phyloP scores from a whole-genome alignment of 2,888 invertebrate species.

The Pteria penguin region DNA sequence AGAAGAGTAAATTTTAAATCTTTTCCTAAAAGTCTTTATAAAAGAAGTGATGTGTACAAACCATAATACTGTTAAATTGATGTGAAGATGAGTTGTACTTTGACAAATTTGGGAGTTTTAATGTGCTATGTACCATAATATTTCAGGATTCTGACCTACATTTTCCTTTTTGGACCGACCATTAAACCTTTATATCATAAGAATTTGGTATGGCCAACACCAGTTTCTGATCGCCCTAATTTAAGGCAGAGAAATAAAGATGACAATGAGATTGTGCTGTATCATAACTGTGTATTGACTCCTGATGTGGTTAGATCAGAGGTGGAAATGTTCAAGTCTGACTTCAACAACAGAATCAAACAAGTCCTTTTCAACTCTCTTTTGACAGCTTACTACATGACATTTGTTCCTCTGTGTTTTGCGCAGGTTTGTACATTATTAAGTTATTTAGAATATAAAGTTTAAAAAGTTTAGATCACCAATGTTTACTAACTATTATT shows the following conservation, averaged over 20 bases:
- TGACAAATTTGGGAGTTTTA: no score
- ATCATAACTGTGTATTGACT: conserved; percentile 79
- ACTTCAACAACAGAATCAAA: conserved; percentile 94
- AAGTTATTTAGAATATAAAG: no score
- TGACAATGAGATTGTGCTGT: conserved; percentile 55
- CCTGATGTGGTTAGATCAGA: conserved; percentile 86
- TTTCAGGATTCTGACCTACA: conserved; percentile 78
- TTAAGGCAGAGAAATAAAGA: conserved; percentile 48
- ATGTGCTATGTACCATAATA: neutral
- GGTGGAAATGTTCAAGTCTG: conserved; percentile 90
- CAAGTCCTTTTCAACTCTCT: conserved; percentile 92
- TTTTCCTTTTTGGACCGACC: conserved; percentile 89
- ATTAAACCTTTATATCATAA: conserved; percentile 88
- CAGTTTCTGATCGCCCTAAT: conserved; percentile 55
- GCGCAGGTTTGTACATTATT: conserved; percentile 85
- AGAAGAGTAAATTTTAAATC: no score
- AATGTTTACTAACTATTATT: no score
- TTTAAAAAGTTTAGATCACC: no score
- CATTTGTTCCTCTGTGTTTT: conserved; percentile 93
- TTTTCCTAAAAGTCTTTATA: no score
- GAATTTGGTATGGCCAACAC: conserved; percentile 69
- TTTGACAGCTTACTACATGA: conserved; percentile 91
- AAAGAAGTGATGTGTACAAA: no score
- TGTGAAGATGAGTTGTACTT: neutral
- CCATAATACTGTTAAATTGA: neutral